Conservation (phyloP, 2,797 vertebrate genomes). For the Allobates femoralis region DNA sequence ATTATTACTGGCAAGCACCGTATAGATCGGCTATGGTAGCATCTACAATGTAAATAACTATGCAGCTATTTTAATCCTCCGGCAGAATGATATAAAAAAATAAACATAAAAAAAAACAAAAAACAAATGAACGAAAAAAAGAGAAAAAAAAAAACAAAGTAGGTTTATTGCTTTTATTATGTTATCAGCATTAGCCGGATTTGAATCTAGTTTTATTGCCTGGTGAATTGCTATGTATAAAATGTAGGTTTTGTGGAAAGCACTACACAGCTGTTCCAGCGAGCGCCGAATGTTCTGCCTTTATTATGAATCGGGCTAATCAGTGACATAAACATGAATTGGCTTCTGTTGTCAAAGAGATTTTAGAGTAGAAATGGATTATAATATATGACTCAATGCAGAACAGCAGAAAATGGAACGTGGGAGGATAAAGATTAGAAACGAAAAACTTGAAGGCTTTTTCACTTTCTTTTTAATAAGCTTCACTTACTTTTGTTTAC, state of each 20-base stretch:
- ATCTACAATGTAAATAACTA: slow-evolving; percentile 12
- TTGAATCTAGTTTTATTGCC: slow-evolving; percentile 66
- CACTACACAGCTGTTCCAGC: slow-evolving; percentile 58
- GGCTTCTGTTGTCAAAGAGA: slow-evolving; percentile 65
- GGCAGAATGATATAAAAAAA: slow-evolving; percentile 13
- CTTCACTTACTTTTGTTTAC: slow-evolving; percentile 50
- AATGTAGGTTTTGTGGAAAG: slow-evolving; percentile 66
- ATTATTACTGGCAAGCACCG: background rate
- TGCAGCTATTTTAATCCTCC: slow-evolving; percentile 21
- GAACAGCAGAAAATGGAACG: slow-evolving; percentile 55
- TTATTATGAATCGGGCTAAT: slow-evolving; percentile 65
- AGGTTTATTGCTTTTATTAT: slow-evolving; percentile 55
- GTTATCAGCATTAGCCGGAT: slow-evolving; percentile 61
- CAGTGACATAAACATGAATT: slow-evolving; percentile 65
- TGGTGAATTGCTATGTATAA: slow-evolving; percentile 64
- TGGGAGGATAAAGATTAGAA: slow-evolving; percentile 58
- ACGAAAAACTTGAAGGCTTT: slow-evolving; percentile 29
- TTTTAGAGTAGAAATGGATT: slow-evolving; percentile 54
- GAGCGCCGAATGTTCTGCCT: slow-evolving; percentile 64
- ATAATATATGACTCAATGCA: slow-evolving; percentile 54
- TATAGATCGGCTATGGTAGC: slow-evolving; percentile 19
- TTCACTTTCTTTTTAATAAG: slow-evolving; percentile 42
- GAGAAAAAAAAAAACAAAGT: slow-evolving; percentile 50
- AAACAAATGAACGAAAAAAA: slow-evolving; percentile 35
- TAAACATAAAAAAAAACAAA: too few relatives aligned